These are phyloP conservation scores for Melieria omissa DNA, from an alignment of 2,888 invertebrate species.

Conservation along the genomic window DNA sequence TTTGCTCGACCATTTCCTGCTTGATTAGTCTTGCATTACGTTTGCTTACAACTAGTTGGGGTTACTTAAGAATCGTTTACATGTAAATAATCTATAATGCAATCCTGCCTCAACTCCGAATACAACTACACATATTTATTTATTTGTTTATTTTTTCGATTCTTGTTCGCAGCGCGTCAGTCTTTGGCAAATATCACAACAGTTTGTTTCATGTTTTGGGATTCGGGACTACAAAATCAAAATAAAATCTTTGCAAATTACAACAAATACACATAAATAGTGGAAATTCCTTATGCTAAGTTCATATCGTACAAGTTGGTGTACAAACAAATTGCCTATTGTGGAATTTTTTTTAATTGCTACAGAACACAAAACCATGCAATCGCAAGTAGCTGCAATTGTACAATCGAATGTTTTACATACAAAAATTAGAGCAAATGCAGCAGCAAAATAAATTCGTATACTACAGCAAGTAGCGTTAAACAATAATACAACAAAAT, in stretches of 20 bases:
- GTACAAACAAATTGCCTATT: too few relatives aligned
- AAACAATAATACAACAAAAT: slow-evolving; percentile 38
- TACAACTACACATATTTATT: background rate
- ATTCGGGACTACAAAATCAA: slow-evolving; percentile 9
- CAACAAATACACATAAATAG: background rate
- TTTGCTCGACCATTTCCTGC: too few relatives aligned
- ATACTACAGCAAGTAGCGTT: background rate
- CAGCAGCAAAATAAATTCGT: background rate
- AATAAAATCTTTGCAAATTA: background rate
- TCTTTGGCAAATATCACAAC: slow-evolving; percentile 39
- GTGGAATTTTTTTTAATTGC: too few relatives aligned
- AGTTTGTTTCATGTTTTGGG: slow-evolving; percentile 31
- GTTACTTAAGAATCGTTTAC: too few relatives aligned
- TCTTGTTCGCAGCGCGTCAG: slow-evolving; percentile 14
- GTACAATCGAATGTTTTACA: too few relatives aligned
- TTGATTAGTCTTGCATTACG: too few relatives aligned
- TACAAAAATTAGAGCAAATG: background rate
- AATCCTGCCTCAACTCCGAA: background rate
- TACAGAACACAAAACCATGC: too few relatives aligned
- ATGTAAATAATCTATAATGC: too few relatives aligned
- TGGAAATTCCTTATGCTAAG: background rate
- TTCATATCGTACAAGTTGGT: too few relatives aligned
- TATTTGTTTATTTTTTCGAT: slow-evolving; percentile 11
- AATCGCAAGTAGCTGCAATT: too few relatives aligned
- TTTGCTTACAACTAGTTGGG: too few relatives aligned